Conservation (phyloP, 2,888 invertebrate species). For the Lysandra bellargus region DNA sequence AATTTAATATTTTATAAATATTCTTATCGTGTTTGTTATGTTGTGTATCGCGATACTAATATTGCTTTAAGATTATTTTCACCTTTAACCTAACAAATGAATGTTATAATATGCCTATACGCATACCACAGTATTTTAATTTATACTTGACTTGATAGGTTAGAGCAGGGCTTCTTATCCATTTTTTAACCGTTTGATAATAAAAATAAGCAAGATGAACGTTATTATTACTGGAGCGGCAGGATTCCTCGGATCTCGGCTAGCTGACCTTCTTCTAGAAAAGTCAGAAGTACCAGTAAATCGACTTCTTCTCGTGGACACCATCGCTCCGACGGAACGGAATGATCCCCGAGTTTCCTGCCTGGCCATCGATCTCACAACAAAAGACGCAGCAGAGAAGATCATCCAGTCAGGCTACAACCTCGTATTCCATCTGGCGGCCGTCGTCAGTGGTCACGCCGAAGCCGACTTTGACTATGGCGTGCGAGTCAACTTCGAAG, state of each 20-base stretch:
- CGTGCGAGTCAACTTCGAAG: constrained; percentile 63
- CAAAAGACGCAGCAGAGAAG: constrained; percentile 48
- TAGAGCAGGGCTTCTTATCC: not conserved
- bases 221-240: constrained; percentile 63
- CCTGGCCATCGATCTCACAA: constrained; percentile 48
- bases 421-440: constrained; percentile 65
- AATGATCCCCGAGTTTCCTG: constrained; percentile 49
- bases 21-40: constrained; percentile 21
- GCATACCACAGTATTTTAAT: not conserved
- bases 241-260: constrained; percentile 57
- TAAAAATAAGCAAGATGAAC: constrained; percentile 48
- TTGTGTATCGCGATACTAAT: not conserved
- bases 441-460: constrained; percentile 67
- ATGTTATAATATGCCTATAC: not conserved
- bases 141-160: not conserved
- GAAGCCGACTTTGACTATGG: constrained; percentile 67
- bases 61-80: constrained; percentile 28
- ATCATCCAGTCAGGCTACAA: constrained; percentile 50
- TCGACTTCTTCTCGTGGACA: constrained; percentile 50
- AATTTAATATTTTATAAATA: not conserved
- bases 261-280: constrained; percentile 46
- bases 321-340: constrained; percentile 36
- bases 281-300: constrained; percentile 7
- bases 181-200: not conserved
- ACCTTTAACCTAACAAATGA: constrained; percentile 23